phyloP scores from a whole-genome alignment of 2,113 vertebrate genomes.

The Porphyrio hochstetteri region DNA sequence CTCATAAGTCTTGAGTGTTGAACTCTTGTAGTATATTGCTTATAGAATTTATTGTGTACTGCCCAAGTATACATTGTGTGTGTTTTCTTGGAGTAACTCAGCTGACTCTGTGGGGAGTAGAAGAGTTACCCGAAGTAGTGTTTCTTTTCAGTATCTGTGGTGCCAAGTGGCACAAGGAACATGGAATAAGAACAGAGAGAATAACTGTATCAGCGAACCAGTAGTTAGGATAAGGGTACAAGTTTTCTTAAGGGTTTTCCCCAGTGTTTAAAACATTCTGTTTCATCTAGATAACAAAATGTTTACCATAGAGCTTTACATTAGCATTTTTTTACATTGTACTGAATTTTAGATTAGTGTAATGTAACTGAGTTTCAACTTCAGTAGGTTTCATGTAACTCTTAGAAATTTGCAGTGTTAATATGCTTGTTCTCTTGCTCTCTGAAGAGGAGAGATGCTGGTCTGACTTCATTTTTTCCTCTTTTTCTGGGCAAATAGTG shows the following conservation, averaged over 20 bases:
- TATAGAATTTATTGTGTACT: background rate
- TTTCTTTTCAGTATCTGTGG: background rate
- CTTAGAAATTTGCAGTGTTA: background rate
- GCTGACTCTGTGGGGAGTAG: background rate
- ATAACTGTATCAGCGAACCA: background rate
- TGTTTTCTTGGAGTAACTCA: background rate
- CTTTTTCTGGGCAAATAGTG: background rate
- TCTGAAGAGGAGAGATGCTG: background rate
- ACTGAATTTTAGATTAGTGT: background rate
- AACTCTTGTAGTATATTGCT: background rate
- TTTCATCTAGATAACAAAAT: background rate
- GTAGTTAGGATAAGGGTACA: background rate
- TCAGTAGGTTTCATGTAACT: background rate
- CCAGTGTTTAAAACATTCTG: background rate
- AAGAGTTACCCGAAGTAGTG: background rate
- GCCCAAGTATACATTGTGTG: fast-evolving
- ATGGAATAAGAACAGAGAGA: background rate
- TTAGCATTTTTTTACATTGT: background rate
- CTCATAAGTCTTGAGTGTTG: background rate
- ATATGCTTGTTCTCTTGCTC: background rate
- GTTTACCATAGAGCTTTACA: background rate
- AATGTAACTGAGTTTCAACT: background rate
- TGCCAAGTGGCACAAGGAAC: background rate
- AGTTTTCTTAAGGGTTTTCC: background rate
- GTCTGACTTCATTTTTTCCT: background rate